Base-by-base conservation (phyloP, 64 coral and sea anemone species). In the Montipora foliosa region DNA sequence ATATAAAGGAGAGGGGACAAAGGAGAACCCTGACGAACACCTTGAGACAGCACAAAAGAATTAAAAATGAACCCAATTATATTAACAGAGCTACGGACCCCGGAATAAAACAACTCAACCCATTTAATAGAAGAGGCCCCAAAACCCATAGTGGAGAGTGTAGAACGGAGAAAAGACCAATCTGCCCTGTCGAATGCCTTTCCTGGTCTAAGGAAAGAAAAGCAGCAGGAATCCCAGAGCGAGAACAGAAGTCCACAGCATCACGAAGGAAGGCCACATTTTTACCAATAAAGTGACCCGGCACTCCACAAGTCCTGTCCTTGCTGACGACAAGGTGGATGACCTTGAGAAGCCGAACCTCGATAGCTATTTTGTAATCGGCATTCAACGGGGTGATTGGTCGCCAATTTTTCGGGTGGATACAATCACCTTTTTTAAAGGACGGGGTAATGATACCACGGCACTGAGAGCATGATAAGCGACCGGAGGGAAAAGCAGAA, bases 281-380 rank as follows among this genome's bases (percentile, higher is more conserved):
- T 4, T 64, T 5, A 64, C 60, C 10, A 2, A 64, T 29, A 29
- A 29, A 29, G 29, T 1, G 29, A 25, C 24, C 24, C 24, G 24
- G 24, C 24, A 25, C 24, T 25, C 24, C 82, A 8, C 84, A 88
- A 6, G 92, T 81, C 14, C 81, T 84, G 79, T 94, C 92, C 9
- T 64, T 48, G 1, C 13, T n/a, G 12, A 91, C 64, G 0, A 91
- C 78, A 8, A 13, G 29, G 14, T 64, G 13, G 21, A 79, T 79
- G 11, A 90, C 75, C 17, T 48, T 37, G 19, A 47, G 14, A n/a
- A 90, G 75, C 0, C 88, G 75, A 0, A 25, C 24, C 24, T 25
- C 24, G 0, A 25, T 25, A 25, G 24, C 24, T 25, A 25, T 25
- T 0, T 25, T 25, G 24, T 25, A 25, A 25, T 25, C 24, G 24